Conservation (phyloP, 2,797 vertebrate genomes). For the Gouania willdenowi region DNA sequence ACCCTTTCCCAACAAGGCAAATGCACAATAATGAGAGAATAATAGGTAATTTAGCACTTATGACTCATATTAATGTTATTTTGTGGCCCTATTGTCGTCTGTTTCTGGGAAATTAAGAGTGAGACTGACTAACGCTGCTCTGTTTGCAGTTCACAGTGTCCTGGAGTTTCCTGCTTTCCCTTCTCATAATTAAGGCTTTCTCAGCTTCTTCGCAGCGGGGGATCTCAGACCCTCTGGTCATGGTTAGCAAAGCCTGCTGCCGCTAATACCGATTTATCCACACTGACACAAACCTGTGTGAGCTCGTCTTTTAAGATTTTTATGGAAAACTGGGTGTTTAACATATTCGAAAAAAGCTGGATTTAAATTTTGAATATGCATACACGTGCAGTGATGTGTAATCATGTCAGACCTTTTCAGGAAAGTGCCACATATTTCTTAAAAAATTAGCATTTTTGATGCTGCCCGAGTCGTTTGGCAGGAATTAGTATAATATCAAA, state of each 20-base stretch:
- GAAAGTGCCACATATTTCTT: neutral
- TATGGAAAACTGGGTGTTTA: no score
- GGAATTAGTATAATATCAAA: no score
- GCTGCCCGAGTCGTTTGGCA: neutral
- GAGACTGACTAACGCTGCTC: neutral
- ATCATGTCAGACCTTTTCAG: no score
- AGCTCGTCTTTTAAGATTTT: neutral
- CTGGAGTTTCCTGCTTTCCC: neutral
- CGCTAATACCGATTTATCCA: neutral
- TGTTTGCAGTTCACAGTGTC: neutral
- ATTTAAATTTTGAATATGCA: no score
- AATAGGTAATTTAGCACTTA: no score
- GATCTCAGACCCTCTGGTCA: neutral
- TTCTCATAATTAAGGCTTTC: neutral
- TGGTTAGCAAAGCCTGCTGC: neutral
- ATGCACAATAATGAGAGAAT: no score
- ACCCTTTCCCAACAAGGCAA: no score
- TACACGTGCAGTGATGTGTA: no score
- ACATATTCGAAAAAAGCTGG: no score
- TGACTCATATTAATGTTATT: no score
- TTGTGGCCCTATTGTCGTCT: neutral
- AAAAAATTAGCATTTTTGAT: neutral
- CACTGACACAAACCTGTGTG: neutral
- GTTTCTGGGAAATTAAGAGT: neutral
- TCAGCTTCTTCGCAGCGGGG: constrained; percentile 5